Percentiles rank a stretch among this genome's conserved stretches.
These are phyloP conservation scores for Phoxinus phoxinus DNA, from an alignment of 2,113 vertebrate species.

Conservation along the genomic window DNA sequence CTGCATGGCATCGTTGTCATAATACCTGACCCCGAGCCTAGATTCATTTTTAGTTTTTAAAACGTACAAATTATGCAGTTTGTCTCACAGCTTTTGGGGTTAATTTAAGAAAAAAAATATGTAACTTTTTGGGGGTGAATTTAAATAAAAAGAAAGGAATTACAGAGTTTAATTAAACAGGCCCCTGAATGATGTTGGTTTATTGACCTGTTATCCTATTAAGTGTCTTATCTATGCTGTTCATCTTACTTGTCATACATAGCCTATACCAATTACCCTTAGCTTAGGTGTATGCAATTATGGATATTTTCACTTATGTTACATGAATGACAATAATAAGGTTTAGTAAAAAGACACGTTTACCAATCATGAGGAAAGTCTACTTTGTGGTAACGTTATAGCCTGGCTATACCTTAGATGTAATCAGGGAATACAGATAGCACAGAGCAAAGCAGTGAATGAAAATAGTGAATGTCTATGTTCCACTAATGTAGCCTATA, in stretches of 20 bases:
- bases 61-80: neutral
- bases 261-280: conserved; percentile 1
- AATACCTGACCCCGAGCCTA: neutral
- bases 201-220: neutral
- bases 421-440: neutral
- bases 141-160: neutral
- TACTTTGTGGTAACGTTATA: neutral
- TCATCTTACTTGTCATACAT: conserved; percentile 28
- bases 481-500: no score
- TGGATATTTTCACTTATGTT: neutral
- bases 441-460: neutral
- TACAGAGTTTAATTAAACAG: neutral
- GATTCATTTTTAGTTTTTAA: neutral
- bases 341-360: neutral
- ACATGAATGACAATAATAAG: neutral
- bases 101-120: neutral
- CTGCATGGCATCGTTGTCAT: neutral
- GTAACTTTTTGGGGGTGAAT: neutral
- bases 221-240: conserved; percentile 38
- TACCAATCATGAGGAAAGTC: neutral
- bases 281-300: neutral
- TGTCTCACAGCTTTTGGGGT: neutral
- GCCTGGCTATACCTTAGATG: neutral
- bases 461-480: neutral
- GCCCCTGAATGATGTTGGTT: neutral